These are phyloP conservation scores for Papilio gigon DNA, from an alignment of 2,888 invertebrate species.

Conservation along the genomic window DNA sequence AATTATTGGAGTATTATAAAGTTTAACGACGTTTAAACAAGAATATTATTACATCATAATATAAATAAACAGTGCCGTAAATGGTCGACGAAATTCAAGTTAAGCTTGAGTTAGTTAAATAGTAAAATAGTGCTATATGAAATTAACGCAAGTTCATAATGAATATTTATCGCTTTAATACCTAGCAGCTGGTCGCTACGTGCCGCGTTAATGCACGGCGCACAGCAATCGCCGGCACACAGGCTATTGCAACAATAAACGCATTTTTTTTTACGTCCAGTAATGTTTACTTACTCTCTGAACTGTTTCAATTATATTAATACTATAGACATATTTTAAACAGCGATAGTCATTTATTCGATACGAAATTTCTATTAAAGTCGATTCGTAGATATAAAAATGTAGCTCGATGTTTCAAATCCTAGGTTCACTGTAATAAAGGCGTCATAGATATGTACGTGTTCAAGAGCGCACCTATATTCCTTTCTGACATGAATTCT, in stretches of 20 bases:
- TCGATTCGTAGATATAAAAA: too few relatives aligned
- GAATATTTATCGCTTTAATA: slow-evolving; percentile 81
- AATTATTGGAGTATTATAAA: background rate
- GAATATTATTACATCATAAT: background rate
- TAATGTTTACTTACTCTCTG: slow-evolving; percentile 39
- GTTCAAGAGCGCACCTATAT: background rate
- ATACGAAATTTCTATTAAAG: too few relatives aligned
- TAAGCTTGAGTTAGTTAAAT: slow-evolving; percentile 75
- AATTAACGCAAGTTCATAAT: slow-evolving; percentile 80
- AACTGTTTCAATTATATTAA: background rate
- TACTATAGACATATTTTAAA: background rate
- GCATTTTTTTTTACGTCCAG: slow-evolving; percentile 55
- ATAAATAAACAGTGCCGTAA: background rate
- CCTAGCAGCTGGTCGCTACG: slow-evolving; percentile 67
- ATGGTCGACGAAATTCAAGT: slow-evolving; percentile 51
- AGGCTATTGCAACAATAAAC: slow-evolving; percentile 64
- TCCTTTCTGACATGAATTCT: background rate
- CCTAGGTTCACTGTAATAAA: too few relatives aligned
- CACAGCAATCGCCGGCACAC: slow-evolving; percentile 70
- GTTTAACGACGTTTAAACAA: background rate
- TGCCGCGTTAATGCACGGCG: slow-evolving; percentile 54
- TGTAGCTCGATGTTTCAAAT: too few relatives aligned
- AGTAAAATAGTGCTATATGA: slow-evolving; percentile 74
- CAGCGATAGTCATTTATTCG: background rate
- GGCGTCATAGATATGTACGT: too few relatives aligned